Conservation (phyloP, 2,888 invertebrate genomes). For the Morpho helenor region DNA sequence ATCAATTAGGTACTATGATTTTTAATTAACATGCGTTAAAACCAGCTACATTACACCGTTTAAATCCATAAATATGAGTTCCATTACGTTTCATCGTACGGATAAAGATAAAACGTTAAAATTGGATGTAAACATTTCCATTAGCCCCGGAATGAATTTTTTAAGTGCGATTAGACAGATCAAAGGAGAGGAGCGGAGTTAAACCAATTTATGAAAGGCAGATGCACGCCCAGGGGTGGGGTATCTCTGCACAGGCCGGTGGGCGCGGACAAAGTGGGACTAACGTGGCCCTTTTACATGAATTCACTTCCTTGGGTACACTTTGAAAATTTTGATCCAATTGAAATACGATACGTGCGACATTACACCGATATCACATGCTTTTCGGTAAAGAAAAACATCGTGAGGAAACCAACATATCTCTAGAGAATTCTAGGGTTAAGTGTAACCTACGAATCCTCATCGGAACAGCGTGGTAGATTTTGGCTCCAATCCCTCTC, state of each 20-base stretch:
- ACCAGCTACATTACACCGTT: no score
- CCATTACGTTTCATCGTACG: no score
- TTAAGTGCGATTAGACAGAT: conserved; percentile 36
- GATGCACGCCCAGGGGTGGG: conserved; percentile 32
- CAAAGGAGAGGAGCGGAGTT: conserved; percentile 40
- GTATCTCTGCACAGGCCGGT: conserved; percentile 63
- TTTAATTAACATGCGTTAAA: no score
- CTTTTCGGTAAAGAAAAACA: no score
- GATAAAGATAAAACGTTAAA: conserved; percentile 8
- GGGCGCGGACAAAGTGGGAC: conserved; percentile 55
- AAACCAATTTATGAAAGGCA: conserved; percentile 49
- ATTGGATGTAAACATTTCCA: conserved; percentile 31
- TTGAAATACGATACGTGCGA: neutral
- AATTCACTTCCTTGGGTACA: conserved; percentile 6
- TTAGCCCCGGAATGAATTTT: conserved; percentile 26
- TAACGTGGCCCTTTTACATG: conserved; percentile 8
- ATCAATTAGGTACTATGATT: no score
- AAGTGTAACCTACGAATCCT: no score
- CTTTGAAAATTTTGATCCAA: neutral
- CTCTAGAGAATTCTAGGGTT: no score
- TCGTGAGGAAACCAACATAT: no score
- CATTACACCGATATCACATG: no score
- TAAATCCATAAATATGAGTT: no score
- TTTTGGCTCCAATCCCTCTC: no score
- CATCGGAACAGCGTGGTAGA: no score